Conservation (phyloP, 2,113 vertebrate genomes). For the Empidonax alnorum region DNA sequence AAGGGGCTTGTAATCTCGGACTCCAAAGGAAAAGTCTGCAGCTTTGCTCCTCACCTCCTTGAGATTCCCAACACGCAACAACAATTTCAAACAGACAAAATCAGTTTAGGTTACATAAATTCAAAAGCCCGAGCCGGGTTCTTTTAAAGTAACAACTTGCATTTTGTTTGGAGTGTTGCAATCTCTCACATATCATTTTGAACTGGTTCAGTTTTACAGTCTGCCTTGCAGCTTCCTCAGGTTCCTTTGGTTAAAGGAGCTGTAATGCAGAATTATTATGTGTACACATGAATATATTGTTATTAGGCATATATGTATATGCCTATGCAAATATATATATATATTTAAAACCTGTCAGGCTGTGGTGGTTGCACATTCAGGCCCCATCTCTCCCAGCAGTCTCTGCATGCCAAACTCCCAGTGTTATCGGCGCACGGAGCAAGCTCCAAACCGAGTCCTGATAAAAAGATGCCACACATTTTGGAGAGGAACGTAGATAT, state of each 20-base stretch:
- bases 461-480: not conserved
- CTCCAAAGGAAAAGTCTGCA: slow-evolving; percentile 47
- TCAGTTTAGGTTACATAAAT: slow-evolving; percentile 72
- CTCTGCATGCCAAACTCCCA: not conserved
- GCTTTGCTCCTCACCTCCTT: slow-evolving; percentile 59
- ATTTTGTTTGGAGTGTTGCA: slow-evolving; percentile 59
- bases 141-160: slow-evolving; percentile 69
- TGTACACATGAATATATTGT: not conserved
- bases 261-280: not conserved
- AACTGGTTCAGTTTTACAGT: not conserved
- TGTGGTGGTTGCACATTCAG: not conserved
- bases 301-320: not conserved
- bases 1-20: slow-evolving; percentile 7
- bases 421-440: not conserved
- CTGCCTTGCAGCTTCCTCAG: not conserved
- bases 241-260: not conserved
- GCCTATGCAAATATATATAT: not conserved
- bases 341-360: not conserved
- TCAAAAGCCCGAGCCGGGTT: slow-evolving; percentile 55
- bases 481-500: not conserved
- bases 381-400: not conserved
- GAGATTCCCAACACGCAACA: slow-evolving; percentile 65
- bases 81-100: slow-evolving; percentile 71
- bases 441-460: not conserved
- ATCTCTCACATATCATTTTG: not conserved